Conservation (phyloP, 2,888 invertebrate genomes). For the Drosophila prolongata region DNA sequence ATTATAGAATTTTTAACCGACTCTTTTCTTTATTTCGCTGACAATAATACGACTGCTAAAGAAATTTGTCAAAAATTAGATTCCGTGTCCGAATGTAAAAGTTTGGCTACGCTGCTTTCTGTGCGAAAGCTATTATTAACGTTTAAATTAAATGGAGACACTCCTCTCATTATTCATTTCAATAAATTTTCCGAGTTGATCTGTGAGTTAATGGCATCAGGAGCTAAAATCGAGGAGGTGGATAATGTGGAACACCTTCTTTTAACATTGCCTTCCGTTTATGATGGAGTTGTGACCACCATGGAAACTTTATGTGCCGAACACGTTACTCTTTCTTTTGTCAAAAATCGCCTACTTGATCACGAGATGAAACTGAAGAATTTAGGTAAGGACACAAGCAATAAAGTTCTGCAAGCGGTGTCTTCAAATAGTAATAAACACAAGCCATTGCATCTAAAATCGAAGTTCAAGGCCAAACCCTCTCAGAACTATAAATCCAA, state of each 20-base stretch:
- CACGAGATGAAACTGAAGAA: slow-evolving; percentile 3
- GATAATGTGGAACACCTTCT: slow-evolving; percentile 25
- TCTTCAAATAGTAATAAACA: not conserved
- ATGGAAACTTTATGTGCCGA: not conserved
- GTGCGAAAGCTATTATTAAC: slow-evolving; percentile 8
- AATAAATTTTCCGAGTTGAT: slow-evolving; percentile 21
- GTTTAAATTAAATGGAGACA: slow-evolving; percentile 7
- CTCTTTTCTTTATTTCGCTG: slow-evolving; percentile 4
- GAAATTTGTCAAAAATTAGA: slow-evolving; percentile 15
- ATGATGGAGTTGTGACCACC: slow-evolving; percentile 23
- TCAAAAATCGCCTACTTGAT: slow-evolving; percentile 7
- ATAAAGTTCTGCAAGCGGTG: slow-evolving; percentile 2
- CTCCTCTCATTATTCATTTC: slow-evolving; percentile 11
- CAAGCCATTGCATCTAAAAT: not conserved
- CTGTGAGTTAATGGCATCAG: slow-evolving; percentile 4
- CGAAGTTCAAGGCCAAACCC: not conserved
- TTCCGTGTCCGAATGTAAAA: slow-evolving; percentile 14
- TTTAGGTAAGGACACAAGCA: slow-evolving; percentile 3
- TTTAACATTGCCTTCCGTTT: slow-evolving; percentile 17
- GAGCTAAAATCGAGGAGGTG: slow-evolving; percentile 29
- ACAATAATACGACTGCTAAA: slow-evolving; percentile 1
- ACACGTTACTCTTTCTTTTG: slow-evolving; percentile 1
- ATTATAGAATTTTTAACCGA: slow-evolving; percentile 6
- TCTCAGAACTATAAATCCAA: not conserved
- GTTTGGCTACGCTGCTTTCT: slow-evolving; percentile 10